Base-by-base conservation (phyloP, 2,797 vertebrate genomes). In the Sparidentex hasta region DNA sequence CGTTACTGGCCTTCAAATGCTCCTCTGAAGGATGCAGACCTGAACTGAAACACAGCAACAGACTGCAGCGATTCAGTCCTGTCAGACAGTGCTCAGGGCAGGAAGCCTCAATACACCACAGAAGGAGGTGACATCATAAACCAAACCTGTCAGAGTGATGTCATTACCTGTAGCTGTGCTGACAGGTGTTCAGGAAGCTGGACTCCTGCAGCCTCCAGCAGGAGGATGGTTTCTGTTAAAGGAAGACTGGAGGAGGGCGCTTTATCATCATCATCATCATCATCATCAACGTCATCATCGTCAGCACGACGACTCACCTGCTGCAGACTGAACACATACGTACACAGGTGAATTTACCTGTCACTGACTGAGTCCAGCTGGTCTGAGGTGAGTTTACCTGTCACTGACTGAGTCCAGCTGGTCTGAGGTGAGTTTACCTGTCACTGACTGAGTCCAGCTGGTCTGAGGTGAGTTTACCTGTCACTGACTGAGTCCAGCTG, bases 401-500 rank as follows among this genome's bases (percentile, higher is more conserved):
- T 29, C 29, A 0, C 85, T 96, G 79, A 96, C 94, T 0, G 92
- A 91, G 54, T 95, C 94, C 64, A 97, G 76, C 3, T 97, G 96
- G 61, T 96, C 33, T 43, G 38, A 71, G 38, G 13, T 74, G 55
- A n/a, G 27, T 29, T 65, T 89, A 97, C 96, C 97, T 97, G 25
- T 25, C 25, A 0, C 85, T 96, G 79, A 96, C 94, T 0, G 92
- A 91, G 54, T 95, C 94, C 65, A 97, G 76, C 3, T 97, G 96
- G 61, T 96, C 33, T 43, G 38, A 71, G 38, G 18, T 74, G 55
- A 17, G 27, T 29, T 65, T 89, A 97, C 97, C 97, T 97, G 89
- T 93, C 86, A 0, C 85, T 96, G 80, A 96, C 94, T 0, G 92
- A 91, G 55, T 95, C 93, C 65, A 97, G 75, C 4, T 97, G 96